phyloP scores from a whole-genome alignment of 2,113 vertebrate species.

The Chamaetylas fuelleborni region DNA sequence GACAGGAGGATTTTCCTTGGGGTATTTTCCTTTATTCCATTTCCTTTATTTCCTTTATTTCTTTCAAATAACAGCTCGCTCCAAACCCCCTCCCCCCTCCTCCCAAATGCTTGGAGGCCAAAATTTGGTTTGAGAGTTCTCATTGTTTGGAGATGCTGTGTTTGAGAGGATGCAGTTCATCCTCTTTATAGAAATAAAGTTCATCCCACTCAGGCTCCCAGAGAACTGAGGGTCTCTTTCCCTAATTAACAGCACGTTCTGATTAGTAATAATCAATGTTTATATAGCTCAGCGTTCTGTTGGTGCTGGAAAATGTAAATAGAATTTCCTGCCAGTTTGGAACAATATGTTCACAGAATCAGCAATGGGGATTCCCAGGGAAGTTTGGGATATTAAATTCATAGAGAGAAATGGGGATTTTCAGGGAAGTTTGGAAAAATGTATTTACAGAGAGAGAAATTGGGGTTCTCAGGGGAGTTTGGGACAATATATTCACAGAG shows the following conservation, averaged over 20 bases:
- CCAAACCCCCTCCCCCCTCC: neutral
- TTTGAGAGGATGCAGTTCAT: neutral
- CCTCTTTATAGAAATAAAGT: neutral
- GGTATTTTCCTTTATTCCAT: neutral
- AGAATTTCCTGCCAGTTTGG: conserved; percentile 41
- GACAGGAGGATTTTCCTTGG: neutral
- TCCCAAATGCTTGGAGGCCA: conserved; percentile 33
- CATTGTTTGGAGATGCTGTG: neutral
- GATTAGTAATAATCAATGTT: conserved; percentile 33
- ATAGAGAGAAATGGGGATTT: no score
- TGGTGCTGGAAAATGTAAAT: conserved; percentile 54
- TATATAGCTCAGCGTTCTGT: conserved; percentile 49
- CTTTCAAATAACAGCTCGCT: conserved; percentile 34
- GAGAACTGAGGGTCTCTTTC: neutral
- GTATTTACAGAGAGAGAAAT: no score
- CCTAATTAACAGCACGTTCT: conserved; percentile 25
- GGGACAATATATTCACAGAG: neutral
- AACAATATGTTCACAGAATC: conserved; percentile 23
- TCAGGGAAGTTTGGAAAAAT: no score
- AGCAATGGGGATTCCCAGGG: neutral
- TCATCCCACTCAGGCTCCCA: conserved; percentile 22
- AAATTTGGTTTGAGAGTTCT: neutral
- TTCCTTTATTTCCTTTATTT: neutral
- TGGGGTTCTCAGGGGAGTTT: no score
- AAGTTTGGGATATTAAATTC: neutral